Conservation (phyloP, 2,113 vertebrate genomes). For the Bos taurus region DNA sequence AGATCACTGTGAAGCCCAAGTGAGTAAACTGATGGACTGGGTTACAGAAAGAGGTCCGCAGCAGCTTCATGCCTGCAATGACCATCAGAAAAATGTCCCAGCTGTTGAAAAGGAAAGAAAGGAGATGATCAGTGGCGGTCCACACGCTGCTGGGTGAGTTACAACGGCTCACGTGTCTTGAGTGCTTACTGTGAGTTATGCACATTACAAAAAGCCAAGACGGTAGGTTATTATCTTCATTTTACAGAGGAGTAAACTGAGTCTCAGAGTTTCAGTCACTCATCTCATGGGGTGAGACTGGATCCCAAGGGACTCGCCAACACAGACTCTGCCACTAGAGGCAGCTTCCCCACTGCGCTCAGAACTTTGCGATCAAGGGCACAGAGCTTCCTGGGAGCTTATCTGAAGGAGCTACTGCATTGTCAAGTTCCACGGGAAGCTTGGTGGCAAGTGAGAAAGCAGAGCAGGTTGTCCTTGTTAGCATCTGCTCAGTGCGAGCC, state of each 20-base stretch:
- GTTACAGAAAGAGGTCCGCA: slow-evolving; percentile 94
- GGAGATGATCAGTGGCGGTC: slow-evolving; percentile 29
- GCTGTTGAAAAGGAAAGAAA: slow-evolving; percentile 80
- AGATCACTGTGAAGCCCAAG: slow-evolving; percentile 92
- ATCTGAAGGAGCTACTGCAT: neutral
- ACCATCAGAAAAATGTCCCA: slow-evolving; percentile 95
- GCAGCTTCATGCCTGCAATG: slow-evolving; percentile 93
- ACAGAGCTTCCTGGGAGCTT: neutral
- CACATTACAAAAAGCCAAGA: neutral
- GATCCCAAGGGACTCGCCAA: no score
- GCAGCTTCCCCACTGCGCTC: neutral
- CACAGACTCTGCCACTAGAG: neutral
- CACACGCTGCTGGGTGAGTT: fast-evolving
- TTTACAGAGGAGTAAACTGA: neutral
- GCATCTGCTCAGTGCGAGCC: fast-evolving
- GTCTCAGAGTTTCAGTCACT: neutral
- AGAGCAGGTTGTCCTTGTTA: neutral
- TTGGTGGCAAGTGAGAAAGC: neutral
- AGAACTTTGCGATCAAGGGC: neutral
- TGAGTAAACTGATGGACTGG: slow-evolving; percentile 93
- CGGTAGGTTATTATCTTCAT: neutral
- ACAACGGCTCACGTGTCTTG: neutral
- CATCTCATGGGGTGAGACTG: fast-evolving
- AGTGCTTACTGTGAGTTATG: fast-evolving
- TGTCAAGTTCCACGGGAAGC: fast-evolving